Percentiles rank a stretch among this genome's conserved stretches.
phyloP scores from a whole-genome alignment of 2,113 vertebrate genomes.

The Myrmecophaga tridactyla region DNA sequence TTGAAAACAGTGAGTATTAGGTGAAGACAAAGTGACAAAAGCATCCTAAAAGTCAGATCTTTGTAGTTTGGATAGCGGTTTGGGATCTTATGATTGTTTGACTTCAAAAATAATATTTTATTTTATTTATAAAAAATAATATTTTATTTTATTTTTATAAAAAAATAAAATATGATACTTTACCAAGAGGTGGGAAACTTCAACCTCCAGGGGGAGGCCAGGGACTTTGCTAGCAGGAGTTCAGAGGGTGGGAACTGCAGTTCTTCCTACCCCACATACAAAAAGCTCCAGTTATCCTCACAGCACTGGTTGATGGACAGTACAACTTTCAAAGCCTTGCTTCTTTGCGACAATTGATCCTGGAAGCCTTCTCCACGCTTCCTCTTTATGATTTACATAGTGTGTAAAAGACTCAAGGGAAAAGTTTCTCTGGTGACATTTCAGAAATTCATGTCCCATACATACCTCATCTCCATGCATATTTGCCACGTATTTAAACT shows the following conservation, averaged over 20 bases:
- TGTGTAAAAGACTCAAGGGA: background rate
- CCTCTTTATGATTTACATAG: background rate
- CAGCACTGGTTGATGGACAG: fast-evolving
- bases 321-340: background rate
- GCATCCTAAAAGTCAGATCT: background rate
- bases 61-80: background rate
- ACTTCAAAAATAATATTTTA: background rate
- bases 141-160: too few species aligned
- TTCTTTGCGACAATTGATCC: background rate
- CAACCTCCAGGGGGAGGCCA: too few species aligned
- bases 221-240: background rate
- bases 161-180: background rate
- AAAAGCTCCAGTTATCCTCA: background rate
- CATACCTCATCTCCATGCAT: constrained; percentile 97
- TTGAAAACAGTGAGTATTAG: background rate
- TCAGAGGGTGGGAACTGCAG: background rate
- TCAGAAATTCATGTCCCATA: constrained; percentile 61
- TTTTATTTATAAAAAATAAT: too few species aligned
- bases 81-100: background rate
- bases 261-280: background rate
- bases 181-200: background rate
- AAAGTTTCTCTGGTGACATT: constrained; percentile 57
- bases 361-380: background rate
- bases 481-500: constrained; percentile 96
- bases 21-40: background rate